A percentile compares a stretch with the other conserved stretches of the same genome.
Conservation (phyloP, 2,113 vertebrate species). For the Hypomesus transpacificus region DNA sequence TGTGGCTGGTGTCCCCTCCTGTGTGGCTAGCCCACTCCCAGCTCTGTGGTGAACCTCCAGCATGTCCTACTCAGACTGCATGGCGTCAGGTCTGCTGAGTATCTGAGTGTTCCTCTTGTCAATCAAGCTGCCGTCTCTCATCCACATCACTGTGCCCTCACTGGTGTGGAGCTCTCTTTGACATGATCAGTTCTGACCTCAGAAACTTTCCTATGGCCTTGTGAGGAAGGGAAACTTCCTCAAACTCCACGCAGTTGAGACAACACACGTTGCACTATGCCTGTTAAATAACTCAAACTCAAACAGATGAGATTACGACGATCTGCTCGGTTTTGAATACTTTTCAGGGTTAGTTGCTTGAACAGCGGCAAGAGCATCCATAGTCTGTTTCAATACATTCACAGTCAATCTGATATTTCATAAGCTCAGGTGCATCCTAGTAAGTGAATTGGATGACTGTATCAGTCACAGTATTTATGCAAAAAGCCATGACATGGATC, state of each 20-base stretch:
- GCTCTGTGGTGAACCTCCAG: not conserved
- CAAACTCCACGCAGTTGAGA: not conserved
- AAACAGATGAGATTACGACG: not conserved
- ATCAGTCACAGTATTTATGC: not conserved
- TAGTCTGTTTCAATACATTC: too few species aligned
- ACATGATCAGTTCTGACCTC: slow-evolving; percentile 60
- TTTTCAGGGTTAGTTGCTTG: too few species aligned
- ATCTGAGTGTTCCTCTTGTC: slow-evolving; percentile 54
- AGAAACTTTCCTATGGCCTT: slow-evolving; percentile 36
- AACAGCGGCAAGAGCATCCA: too few species aligned
- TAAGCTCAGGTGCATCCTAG: too few species aligned
- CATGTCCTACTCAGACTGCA: slow-evolving; percentile 21
- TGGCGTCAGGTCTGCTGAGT: slow-evolving; percentile 50
- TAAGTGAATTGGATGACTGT: not conserved
- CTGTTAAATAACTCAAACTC: too few species aligned
- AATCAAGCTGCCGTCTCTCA: slow-evolving; percentile 46
- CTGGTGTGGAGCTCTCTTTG: slow-evolving; percentile 34
- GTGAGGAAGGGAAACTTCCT: slow-evolving; percentile 30
- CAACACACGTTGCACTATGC: too few species aligned
- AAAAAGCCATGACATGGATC: not conserved
- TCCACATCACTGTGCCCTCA: slow-evolving; percentile 54
- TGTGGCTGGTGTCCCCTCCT: not conserved
- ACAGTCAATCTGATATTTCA: too few species aligned
- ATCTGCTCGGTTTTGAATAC: not conserved
- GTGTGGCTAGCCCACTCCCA: not conserved